Evolutionary conservation across 1,140 invertebrate species (phyloP), one percentile per base, ranked within the genome.

Genomic region (Ephestia elutella): DNA sequence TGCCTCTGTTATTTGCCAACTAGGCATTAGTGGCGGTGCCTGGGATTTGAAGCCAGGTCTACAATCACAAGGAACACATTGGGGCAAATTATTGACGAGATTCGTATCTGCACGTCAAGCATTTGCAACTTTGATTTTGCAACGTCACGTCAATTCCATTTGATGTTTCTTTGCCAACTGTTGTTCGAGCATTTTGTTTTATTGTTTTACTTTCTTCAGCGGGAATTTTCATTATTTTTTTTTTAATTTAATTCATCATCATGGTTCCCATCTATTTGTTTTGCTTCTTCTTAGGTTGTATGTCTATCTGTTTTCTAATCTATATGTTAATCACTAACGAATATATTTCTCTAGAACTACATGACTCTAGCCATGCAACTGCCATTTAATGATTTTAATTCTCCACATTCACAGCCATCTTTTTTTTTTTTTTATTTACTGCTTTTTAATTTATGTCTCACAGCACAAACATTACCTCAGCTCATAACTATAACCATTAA

Each of bases 1-100:
- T 44, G 49, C 65, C 60, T 61, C 60, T 73, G 68, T 72, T 70
- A 73, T 77, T 77, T 71, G 57, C 57, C 67, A 62, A 65, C 63
- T 70, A 71, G 71, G 65, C 69, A 68, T 61, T 66, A 68, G 59
- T 2, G 20, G 35, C 38, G 32, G 15, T 56, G 54, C 30, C 17
- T 15, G n/a, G n/a, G 13, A 20, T 51, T 44, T 44, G 38, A 44
- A 44, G 38, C n/a, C 15, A 15, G 38, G 13, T 5, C n/a, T 44
- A 13, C 38, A 44, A 44, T 44, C 13, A 44, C 13, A 44, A 2
- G 15, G 38, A 1, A 44, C n/a, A 44, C 38, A 44, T 44, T 44
- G 13, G 38, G 13, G 38, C 38, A 44, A 44, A 44, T 44, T 44
- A 15, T 17, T 17, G 13, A 15, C 38, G 38, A 11, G 30, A 32